A percentile compares a stretch with the other conserved stretches of the same genome.
Conservation (phyloP, 1,140 invertebrate species). For the Ridgeia piscesae region DNA sequence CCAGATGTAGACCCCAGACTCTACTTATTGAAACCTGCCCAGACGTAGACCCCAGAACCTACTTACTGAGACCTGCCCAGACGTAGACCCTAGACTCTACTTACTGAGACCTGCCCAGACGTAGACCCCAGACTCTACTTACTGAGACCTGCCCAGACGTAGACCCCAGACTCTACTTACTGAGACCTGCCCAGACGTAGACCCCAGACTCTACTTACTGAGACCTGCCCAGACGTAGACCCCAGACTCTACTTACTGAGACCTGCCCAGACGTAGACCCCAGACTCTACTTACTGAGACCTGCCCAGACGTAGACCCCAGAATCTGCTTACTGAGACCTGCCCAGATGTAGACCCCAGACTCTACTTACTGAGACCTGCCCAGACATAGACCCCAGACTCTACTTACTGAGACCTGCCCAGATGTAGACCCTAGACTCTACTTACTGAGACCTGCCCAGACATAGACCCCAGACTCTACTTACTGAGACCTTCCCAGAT, state of each 20-base stretch:
- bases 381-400: not conserved
- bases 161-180: constrained; percentile 32
- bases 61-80: constrained; percentile 32
- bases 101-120: constrained; percentile 29
- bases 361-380: constrained; percentile 32
- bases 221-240: too few species aligned
- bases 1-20: not conserved
- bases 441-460: constrained; percentile 32
- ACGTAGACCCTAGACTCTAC: constrained; percentile 11
- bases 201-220: constrained; percentile 32
- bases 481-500: constrained; percentile 28
- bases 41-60: not conserved
- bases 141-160: constrained; percentile 26
- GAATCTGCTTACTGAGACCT: constrained; percentile 31
- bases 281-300: constrained; percentile 32
- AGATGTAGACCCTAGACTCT: not conserved
- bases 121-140: constrained; percentile 20
- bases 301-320: not conserved
- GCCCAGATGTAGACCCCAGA: not conserved
- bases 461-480: constrained; percentile 11
- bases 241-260: constrained; percentile 32
- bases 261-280: too few species aligned
- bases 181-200: too few species aligned
- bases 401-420: constrained; percentile 32
- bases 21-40: constrained; percentile 28